These are phyloP conservation scores for Drosophila biarmipes DNA, from an alignment of 1,140 invertebrate genomes.

Conservation along the genomic window DNA sequence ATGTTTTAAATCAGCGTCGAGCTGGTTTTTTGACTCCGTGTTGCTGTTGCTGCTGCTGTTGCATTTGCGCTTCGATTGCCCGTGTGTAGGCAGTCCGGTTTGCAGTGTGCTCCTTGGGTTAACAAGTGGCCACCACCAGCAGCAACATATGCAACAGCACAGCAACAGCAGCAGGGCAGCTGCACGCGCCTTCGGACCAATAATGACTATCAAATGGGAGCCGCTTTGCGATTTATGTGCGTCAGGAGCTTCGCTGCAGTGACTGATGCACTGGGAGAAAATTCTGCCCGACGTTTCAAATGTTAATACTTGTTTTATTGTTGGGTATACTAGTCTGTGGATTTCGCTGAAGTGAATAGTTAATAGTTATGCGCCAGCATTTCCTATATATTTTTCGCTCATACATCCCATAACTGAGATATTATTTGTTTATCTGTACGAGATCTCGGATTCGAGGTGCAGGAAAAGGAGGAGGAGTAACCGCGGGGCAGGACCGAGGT, in stretches of 20 bases:
- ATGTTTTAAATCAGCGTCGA: slow-evolving; percentile 79
- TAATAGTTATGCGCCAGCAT: too few species aligned
- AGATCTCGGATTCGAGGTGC: neutral
- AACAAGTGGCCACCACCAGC: slow-evolving; percentile 73
- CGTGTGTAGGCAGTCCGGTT: slow-evolving; percentile 76
- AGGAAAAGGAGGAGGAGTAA: slow-evolving; percentile 2
- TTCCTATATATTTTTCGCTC: too few species aligned
- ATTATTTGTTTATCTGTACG: slow-evolving; percentile 1
- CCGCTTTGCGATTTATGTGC: slow-evolving; percentile 78
- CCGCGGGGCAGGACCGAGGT: slow-evolving; percentile 10
- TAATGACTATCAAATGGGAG: slow-evolving; percentile 81
- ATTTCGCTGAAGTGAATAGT: too few species aligned
- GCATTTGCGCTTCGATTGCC: neutral
- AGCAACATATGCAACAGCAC: slow-evolving; percentile 11
- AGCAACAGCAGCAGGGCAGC: slow-evolving; percentile 44
- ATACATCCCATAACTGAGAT: too few species aligned
- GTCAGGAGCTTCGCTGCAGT: slow-evolving; percentile 45
- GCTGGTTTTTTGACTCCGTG: slow-evolving; percentile 41
- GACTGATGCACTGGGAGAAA: neutral
- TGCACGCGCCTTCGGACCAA: slow-evolving; percentile 73
- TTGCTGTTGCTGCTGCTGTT: slow-evolving; percentile 17
- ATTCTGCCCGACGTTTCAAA: neutral
- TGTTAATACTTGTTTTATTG: too few species aligned
- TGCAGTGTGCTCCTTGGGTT: slow-evolving; percentile 80
- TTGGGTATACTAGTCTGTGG: too few species aligned